phyloP scores from a whole-genome alignment of 2,113 vertebrate genomes.

The Bubalus kerabau region DNA sequence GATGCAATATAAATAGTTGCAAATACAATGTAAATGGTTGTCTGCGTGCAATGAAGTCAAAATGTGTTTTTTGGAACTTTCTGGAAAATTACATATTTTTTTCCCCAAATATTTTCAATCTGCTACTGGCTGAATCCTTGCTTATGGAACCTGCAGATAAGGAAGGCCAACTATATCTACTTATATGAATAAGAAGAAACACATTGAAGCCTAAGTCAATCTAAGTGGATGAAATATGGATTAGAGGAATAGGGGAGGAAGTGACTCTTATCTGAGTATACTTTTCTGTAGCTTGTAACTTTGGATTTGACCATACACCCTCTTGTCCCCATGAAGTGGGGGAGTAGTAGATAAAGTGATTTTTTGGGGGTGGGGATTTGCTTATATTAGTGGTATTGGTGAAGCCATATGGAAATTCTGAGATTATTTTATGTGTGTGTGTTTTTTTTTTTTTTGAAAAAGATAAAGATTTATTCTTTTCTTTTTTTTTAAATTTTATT shows the following conservation, averaged over 20 bases:
- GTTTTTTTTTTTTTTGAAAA: no score
- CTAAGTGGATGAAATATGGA: neutral
- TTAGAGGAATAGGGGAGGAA: neutral
- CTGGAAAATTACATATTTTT: neutral
- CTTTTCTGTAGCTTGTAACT: neutral
- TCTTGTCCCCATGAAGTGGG: neutral
- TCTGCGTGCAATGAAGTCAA: neutral
- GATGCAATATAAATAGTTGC: neutral
- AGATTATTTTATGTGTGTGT: neutral
- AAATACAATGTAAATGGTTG: neutral
- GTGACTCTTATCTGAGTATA: neutral
- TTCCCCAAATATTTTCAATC: neutral
- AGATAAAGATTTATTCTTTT: no score
- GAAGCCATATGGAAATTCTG: neutral
- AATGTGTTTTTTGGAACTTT: neutral
- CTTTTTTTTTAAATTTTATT: no score
- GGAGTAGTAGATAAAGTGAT: neutral
- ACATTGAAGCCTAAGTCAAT: neutral
- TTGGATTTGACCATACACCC: neutral
- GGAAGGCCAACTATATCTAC: neutral
- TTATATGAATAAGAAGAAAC: neutral
- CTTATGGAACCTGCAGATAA: neutral
- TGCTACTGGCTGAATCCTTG: neutral
- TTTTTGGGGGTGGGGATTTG: neutral
- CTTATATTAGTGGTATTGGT: neutral